phyloP scores from a whole-genome alignment of 2,888 invertebrate genomes.

The Cheilosia impressa region DNA sequence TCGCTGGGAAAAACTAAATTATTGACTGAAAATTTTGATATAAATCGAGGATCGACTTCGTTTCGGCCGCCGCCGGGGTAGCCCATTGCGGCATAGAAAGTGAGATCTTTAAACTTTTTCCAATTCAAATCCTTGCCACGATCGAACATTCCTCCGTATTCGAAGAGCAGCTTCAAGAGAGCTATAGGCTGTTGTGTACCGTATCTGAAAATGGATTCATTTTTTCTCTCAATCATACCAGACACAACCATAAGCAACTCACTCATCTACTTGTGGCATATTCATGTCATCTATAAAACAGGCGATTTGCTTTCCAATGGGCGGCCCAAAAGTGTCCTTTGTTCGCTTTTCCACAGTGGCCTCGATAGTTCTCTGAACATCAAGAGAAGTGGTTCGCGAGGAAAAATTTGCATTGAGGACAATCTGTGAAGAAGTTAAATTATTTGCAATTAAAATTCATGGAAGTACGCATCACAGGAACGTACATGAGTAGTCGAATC shows the following conservation, averaged over 20 bases:
- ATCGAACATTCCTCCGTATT: constrained; percentile 94
- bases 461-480: constrained; percentile 50
- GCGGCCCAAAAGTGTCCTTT: constrained; percentile 95
- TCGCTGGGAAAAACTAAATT: constrained; percentile 94
- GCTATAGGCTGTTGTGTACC: constrained; percentile 98
- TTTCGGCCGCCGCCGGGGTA: constrained; percentile 95
- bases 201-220: constrained; percentile 84
- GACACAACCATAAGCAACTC: constrained; percentile 66
- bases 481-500: constrained; percentile 88
- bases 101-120: constrained; percentile 92
- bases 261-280: constrained; percentile 91
- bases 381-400: constrained; percentile 94
- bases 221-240: too few species aligned
- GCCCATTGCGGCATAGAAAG: constrained; percentile 93
- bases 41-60: constrained; percentile 94
- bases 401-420: constrained; percentile 95
- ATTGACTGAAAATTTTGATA: constrained; percentile 94
- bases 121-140: constrained; percentile 94
- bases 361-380: constrained; percentile 94
- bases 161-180: constrained; percentile 94
- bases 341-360: constrained; percentile 95
- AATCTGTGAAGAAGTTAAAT: constrained; percentile 84
- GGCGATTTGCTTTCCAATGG: constrained; percentile 93
- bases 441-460: not conserved
- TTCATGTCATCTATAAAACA: constrained; percentile 98